A percentile compares a stretch with the other conserved stretches of the same genome.
phyloP scores from a whole-genome alignment of 2,113 vertebrate genomes.

The Myrmecobius fasciatus region DNA sequence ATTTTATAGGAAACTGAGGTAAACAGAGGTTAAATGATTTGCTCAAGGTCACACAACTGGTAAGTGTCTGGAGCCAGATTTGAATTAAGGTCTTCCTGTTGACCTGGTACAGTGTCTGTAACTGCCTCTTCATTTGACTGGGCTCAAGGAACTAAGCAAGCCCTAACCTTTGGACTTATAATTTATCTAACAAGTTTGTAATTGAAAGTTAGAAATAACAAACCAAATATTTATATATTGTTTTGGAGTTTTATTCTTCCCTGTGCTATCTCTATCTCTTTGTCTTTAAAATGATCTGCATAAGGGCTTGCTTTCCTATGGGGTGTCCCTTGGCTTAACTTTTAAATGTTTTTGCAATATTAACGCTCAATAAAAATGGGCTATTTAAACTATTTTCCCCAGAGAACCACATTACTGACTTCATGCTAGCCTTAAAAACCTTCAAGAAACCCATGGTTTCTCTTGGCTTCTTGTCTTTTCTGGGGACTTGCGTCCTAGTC shows the following conservation, averaged over 20 bases:
- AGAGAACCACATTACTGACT: not conserved
- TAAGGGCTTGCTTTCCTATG: not conserved
- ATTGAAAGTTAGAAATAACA: not conserved
- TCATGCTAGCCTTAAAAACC: not conserved
- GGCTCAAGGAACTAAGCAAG: not conserved
- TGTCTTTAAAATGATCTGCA: not conserved
- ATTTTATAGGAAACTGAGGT: not conserved
- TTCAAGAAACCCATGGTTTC: not conserved
- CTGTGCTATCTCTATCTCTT: not conserved
- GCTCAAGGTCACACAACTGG: not conserved
- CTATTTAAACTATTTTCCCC: constrained; percentile 18
- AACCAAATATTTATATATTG: not conserved
- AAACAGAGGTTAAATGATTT: not conserved
- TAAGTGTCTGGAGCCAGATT: not conserved
- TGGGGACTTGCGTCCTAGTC: not conserved
- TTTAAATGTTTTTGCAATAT: not conserved
- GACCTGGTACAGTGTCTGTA: not conserved
- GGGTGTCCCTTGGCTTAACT: not conserved
- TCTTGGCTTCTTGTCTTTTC: not conserved
- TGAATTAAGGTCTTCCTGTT: not conserved
- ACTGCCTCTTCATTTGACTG: not conserved
- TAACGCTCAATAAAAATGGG: not conserved
- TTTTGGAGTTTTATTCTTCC: not conserved
- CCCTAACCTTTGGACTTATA: not conserved
- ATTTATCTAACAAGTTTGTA: not conserved